Conservation (phyloP, 2,888 invertebrate species). For the Andrena fulva region DNA sequence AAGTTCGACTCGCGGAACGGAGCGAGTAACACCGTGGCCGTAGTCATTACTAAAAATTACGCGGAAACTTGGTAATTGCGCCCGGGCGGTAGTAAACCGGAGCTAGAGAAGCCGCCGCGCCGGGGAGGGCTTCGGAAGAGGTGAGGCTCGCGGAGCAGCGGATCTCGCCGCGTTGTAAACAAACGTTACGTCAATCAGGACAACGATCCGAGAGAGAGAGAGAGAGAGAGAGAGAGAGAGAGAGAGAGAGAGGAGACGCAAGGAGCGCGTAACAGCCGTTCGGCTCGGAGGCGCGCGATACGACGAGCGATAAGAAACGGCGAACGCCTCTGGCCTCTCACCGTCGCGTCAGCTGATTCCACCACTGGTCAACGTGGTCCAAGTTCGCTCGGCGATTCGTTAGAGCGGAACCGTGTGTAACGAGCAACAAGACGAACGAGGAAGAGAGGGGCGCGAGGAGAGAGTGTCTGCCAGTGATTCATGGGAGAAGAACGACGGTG, state of each 20-base stretch:
- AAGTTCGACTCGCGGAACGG: conserved; percentile 27
- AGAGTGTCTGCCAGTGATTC: neutral
- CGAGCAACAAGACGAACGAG: neutral
- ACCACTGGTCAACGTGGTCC: neutral
- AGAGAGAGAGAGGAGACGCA: conserved; percentile 29
- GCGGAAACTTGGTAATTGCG: conserved; percentile 36
- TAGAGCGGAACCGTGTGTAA: conserved; percentile 23
- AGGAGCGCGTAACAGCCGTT: conserved; percentile 46
- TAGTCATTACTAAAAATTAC: conserved; percentile 30
- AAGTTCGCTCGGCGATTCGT: conserved; percentile 28
- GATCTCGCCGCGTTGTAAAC: conserved; percentile 44
- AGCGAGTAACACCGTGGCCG: neutral
- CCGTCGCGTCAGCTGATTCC: conserved; percentile 43
- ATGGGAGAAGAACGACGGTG: neutral
- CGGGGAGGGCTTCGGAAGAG: neutral
- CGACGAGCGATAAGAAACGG: conserved; percentile 40
- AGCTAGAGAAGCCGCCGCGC: no score
- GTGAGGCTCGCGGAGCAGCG: neutral
- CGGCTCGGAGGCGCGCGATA: conserved; percentile 38
- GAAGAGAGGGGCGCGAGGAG: conserved; percentile 5
- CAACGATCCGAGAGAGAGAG: conserved; percentile 47
- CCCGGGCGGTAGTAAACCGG: neutral
- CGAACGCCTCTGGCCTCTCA: conserved; percentile 22
- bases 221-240: conserved; percentile 10
- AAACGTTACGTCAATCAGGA: conserved; percentile 54